Evolutionary conservation across 2,113 vertebrate genomes (phyloP), one percentile per base, ranked within the genome.

Genomic region (Hucho hucho): DNA sequence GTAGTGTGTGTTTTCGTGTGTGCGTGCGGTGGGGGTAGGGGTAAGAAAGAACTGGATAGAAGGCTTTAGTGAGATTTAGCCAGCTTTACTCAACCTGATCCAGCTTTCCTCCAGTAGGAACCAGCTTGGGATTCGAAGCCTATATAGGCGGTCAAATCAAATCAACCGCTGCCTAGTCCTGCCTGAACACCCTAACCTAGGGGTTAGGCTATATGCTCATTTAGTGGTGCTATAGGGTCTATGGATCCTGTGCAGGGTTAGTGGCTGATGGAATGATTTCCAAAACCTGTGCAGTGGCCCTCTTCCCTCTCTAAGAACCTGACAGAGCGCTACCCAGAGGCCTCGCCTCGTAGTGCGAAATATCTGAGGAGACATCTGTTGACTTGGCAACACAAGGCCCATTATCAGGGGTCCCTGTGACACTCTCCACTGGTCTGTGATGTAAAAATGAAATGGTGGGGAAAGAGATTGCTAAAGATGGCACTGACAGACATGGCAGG

Each of bases 341-440:
- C 68, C 71, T 32, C 68, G 63, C 72, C 4, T 18, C 7, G n/a
- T 29, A 61, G 26, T 84, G 73, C 77, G 59, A 66, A 20, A 43
- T 66, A 71, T 73, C 70, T 26, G 43, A 70, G 46, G 43, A 70
- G 47, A 78, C 81, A 87, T 80, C 61, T 80, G 82, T 87, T 81
- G 82, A 84, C 79, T 76, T 63, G 67, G 79, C 83, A 76, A 53
- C 26, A 68, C 76, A 58, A 69, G 78, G 74, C 58, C 46, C 70
- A 79, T 75, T 74, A 77, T 84, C 76, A 81, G 79, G 25, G 14
- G 71, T 37, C 73, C 83, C 82, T 79, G 84, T 84, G 64, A 81
- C 83, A 79, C 80, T 81, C 73, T 71, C 77, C 59, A 67, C 47
- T 83, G 79, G 29, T 67, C 78, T 79, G 80, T 80, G 76, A 77